Conservation (phyloP, 2,888 invertebrate species). For the Thereva nobilitata region DNA sequence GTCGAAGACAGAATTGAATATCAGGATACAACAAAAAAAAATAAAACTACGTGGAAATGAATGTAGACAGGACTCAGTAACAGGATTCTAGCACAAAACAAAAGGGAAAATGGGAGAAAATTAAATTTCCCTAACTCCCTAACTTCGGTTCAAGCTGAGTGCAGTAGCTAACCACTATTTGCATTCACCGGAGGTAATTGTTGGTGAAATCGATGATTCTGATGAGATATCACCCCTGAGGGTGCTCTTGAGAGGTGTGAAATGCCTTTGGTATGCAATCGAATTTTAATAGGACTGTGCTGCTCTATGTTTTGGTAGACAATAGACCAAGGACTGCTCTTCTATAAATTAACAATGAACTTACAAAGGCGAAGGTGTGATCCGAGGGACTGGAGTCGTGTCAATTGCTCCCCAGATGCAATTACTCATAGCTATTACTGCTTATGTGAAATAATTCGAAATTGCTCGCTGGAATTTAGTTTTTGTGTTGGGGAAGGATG, state of each 20-base stretch:
- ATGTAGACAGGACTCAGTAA: slow-evolving; percentile 12
- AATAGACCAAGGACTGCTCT: too few relatives aligned
- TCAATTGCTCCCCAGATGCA: too few relatives aligned
- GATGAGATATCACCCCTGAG: slow-evolving; percentile 13
- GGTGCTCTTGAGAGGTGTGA: slow-evolving; percentile 21
- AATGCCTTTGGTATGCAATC: slow-evolving; percentile 21
- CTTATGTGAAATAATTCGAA: too few relatives aligned
- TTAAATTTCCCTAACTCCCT: slow-evolving; percentile 17
- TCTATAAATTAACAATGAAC: too few relatives aligned
- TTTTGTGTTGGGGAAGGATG: too few relatives aligned
- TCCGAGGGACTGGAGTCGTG: too few relatives aligned
- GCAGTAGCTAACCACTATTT: slow-evolving; percentile 10
- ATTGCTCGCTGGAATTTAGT: too few relatives aligned
- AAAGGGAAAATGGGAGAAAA: slow-evolving; percentile 6
- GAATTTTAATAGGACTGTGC: background rate
- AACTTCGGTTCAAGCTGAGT: slow-evolving; percentile 12
- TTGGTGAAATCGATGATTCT: slow-evolving; percentile 31
- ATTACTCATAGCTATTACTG: too few relatives aligned
- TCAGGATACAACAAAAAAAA: slow-evolving; percentile 7
- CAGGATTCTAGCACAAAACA: slow-evolving; percentile 3
- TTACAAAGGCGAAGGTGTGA: too few relatives aligned
- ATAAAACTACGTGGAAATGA: slow-evolving; percentile 3
- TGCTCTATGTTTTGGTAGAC: too few relatives aligned
- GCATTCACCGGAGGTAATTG: slow-evolving; percentile 29
- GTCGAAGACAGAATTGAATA: slow-evolving; percentile 25